Evolutionary conservation across 2,113 vertebrate species (phyloP).

Genomic region (Benitochromis conjunctus): DNA sequence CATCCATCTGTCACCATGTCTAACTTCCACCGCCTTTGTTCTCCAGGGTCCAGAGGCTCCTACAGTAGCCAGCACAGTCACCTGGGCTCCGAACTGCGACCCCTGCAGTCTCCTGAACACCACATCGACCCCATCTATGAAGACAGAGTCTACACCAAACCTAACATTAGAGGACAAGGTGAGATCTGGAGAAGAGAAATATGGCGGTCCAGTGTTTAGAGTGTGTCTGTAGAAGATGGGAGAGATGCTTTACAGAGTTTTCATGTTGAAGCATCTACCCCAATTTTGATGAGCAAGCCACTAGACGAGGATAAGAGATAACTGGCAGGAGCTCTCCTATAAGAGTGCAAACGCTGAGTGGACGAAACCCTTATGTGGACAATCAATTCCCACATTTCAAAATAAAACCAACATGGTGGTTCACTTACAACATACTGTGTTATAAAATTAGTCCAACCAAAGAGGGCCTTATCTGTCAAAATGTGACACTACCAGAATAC

Average conservation of each 20-base stretch:
- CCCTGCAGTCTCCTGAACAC: conserved; percentile 97
- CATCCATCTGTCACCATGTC: background rate
- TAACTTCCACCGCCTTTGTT: background rate
- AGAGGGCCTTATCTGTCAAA: background rate
- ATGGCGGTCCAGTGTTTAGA: background rate
- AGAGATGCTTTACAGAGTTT: background rate
- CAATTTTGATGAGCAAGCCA: background rate
- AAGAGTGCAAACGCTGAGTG: background rate
- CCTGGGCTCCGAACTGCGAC: conserved; percentile 89
- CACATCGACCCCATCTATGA: conserved; percentile 99
- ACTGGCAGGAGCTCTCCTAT: background rate
- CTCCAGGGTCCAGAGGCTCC: conserved; percentile 89
- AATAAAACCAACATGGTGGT: background rate
- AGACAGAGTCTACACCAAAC: conserved; percentile 97
- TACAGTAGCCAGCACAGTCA: conserved; percentile 98
- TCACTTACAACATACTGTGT: background rate
- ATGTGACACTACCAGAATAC: background rate
- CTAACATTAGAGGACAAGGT: conserved; percentile 89
- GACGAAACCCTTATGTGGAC: background rate
- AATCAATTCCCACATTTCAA: background rate
- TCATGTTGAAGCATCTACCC: background rate
- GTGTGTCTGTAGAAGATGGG: background rate
- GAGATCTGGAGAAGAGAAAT: background rate
- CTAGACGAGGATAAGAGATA: background rate
- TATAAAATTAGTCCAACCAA: background rate